Evolutionary conservation across 35 echinoderm and acorn worm species (phyloP).

Genomic region (Apostichopus japonicus): DNA sequence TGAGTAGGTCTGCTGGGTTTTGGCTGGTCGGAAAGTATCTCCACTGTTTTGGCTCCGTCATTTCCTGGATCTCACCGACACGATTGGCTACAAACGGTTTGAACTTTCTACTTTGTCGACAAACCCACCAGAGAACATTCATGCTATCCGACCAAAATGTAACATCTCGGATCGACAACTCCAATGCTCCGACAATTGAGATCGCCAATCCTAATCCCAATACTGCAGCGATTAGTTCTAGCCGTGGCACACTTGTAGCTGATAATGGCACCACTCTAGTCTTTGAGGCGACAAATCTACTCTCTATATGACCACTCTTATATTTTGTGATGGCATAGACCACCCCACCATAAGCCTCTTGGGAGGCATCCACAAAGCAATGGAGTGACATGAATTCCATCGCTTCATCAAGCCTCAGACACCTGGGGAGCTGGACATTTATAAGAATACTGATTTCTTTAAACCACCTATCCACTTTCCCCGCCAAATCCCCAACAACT

Average conservation of each 20-base stretch:
- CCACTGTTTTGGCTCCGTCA: slow-evolving; percentile 42
- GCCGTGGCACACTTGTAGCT: slow-evolving; percentile 17
- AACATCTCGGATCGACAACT: not conserved
- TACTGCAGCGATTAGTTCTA: slow-evolving; percentile 33
- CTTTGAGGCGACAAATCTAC: not conserved
- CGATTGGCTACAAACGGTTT: not conserved
- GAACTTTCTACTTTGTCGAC: not conserved
- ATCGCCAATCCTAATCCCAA: not conserved
- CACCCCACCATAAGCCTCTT: slow-evolving; percentile 19
- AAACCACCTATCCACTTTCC: not conserved
- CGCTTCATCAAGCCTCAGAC: not conserved
- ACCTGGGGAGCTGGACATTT: not conserved
- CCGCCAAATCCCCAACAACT: not conserved
- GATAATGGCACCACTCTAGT: slow-evolving; percentile 4
- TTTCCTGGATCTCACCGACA: not conserved
- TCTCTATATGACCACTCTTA: not conserved
- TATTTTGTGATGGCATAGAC: not conserved
- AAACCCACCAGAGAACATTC: not conserved
- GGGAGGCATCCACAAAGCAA: not conserved
- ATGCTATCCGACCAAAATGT: not conserved
- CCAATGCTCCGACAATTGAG: not conserved
- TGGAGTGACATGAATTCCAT: not conserved
- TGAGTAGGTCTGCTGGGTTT: slow-evolving; percentile 32
- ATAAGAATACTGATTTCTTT: not conserved
- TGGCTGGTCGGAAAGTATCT: slow-evolving; percentile 34